These are phyloP conservation scores for Nematostella vectensis DNA, from an alignment of 92 coral and sea anemone genomes.

Conservation along the genomic window DNA sequence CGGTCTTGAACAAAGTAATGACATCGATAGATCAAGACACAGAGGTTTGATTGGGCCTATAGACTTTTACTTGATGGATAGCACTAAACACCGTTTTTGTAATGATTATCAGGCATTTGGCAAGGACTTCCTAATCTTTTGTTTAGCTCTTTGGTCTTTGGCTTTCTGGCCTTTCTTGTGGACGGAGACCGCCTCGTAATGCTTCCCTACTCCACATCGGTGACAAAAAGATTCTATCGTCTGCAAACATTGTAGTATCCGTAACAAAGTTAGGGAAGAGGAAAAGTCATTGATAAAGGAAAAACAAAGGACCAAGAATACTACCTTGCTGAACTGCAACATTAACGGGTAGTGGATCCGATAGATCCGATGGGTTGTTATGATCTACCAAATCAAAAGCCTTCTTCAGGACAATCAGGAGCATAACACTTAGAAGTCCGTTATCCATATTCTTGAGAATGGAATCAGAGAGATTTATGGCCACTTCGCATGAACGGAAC, in stretches of 20 bases:
- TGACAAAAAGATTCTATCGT: not conserved
- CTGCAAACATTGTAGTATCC: not conserved
- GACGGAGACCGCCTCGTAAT: no score
- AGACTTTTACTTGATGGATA: no score
- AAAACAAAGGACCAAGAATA: not conserved
- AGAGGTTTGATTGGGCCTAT: no score
- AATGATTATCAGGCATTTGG: no score
- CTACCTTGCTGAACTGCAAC: slow-evolving; percentile 13
- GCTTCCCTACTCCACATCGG: no score
- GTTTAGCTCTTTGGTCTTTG: no score
- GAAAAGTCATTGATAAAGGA: slow-evolving; percentile 15
- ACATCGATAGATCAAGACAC: no score
- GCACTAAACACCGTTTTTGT: no score
- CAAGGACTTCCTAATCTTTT: no score
- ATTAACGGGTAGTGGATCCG: not conserved
- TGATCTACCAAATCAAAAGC: not conserved
- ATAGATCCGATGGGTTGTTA: not conserved
- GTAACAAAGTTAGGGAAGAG: not conserved
- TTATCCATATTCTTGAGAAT: not conserved
- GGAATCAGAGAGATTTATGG: not conserved
- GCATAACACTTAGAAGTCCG: not conserved
- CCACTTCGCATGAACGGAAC: not conserved
- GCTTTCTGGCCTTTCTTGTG: no score
- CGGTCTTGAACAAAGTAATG: no score
- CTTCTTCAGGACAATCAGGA: not conserved